Percentiles rank a stretch among this genome's conserved stretches.
These are phyloP conservation scores for Anguilla megastoma DNA, from an alignment of 2,797 vertebrate species.

Conservation along the genomic window DNA sequence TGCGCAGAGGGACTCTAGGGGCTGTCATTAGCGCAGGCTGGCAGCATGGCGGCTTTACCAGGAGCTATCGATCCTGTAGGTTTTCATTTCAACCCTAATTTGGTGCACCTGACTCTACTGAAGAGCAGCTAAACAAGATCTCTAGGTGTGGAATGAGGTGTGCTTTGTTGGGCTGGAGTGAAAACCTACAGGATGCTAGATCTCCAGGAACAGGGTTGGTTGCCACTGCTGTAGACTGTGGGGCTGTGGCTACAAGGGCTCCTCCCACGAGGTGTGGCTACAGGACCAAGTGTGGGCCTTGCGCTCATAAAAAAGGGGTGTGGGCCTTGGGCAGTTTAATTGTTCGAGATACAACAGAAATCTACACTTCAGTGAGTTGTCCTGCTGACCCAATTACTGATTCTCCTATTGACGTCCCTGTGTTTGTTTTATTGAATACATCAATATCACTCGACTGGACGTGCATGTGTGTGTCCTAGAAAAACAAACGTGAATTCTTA, in stretches of 20 bases:
- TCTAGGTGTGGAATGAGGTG: too few relatives aligned
- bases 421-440: background rate
- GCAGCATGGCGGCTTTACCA: constrained; percentile 53
- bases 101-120: too few relatives aligned
- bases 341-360: background rate
- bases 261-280: constrained; percentile 46
- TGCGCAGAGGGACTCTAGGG: constrained; percentile 63
- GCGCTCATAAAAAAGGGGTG: background rate
- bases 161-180: too few relatives aligned
- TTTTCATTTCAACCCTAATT: too few relatives aligned
- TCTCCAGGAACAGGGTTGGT: too few relatives aligned
- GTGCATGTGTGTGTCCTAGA: too few relatives aligned
- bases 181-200: too few relatives aligned
- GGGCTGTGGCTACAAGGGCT: constrained; percentile 12
- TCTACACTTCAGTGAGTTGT: background rate
- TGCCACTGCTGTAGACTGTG: constrained; percentile 20
- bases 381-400: background rate
- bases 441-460: background rate
- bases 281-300: background rate
- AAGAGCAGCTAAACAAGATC: too few relatives aligned
- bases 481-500: background rate
- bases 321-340: background rate
- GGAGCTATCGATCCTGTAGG: constrained; percentile 33
- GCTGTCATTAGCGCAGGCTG: constrained; percentile 64
- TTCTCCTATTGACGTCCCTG: background rate